Conservation (phyloP, 2,888 invertebrate genomes). For the Villa cingulata region DNA sequence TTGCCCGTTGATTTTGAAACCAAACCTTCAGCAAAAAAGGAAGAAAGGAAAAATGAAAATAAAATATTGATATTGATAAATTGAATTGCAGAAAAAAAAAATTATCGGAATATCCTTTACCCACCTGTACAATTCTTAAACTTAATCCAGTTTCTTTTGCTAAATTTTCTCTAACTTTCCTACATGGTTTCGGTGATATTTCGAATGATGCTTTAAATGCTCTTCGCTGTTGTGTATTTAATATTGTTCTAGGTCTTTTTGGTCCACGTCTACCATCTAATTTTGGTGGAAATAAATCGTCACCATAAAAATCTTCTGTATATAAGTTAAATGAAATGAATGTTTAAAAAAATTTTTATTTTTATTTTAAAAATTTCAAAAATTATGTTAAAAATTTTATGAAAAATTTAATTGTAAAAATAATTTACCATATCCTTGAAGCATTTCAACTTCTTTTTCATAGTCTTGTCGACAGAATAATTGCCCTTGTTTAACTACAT, state of each 20-base stretch:
- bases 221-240: conserved; percentile 67
- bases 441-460: conserved; percentile 63
- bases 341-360: too few relatives aligned
- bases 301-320: conserved; percentile 43
- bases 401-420: too few relatives aligned
- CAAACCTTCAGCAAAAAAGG: conserved; percentile 37
- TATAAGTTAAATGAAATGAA: conserved; percentile 2
- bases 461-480: conserved; percentile 68
- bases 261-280: conserved; percentile 59
- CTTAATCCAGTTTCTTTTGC: conserved; percentile 76
- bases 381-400: too few relatives aligned
- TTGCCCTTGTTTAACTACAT: conserved; percentile 62
- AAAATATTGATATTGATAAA: background rate
- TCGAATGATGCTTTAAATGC: conserved; percentile 79
- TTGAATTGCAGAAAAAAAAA: too few relatives aligned
- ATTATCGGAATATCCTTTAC: too few relatives aligned
- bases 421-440: conserved; percentile 43
- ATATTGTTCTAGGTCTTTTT: conserved; percentile 68
- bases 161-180: conserved; percentile 66
- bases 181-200: conserved; percentile 69
- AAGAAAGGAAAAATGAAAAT: background rate
- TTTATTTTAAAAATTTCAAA: too few relatives aligned
- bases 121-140: conserved; percentile 70
- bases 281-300: conserved; percentile 44
- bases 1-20: conserved; percentile 53